Evolutionary conservation across 2,113 vertebrate genomes (phyloP).

Genomic region (Haemorhous mexicanus): DNA sequence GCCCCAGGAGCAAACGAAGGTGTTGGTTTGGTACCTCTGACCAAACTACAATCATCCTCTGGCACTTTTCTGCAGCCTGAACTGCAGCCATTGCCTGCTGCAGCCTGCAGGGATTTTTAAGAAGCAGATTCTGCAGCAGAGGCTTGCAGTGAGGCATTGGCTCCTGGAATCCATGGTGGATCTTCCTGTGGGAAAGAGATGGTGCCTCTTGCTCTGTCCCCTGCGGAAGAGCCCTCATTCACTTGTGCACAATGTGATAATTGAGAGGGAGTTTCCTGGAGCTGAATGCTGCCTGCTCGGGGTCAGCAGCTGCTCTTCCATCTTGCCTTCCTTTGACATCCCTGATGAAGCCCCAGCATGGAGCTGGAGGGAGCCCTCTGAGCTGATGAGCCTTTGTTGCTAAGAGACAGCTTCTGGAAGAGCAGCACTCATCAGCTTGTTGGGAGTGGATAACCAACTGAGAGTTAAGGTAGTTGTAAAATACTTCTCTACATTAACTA

Average conservation of each 20-base stretch:
- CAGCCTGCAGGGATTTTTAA: not conserved
- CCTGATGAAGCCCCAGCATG: not conserved
- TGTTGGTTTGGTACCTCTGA: not conserved
- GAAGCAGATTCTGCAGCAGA: not conserved
- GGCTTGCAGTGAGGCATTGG: not conserved
- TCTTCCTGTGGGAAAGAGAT: constrained; percentile 8
- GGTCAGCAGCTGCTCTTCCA: not conserved
- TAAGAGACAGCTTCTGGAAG: not conserved
- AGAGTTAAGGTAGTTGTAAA: not conserved
- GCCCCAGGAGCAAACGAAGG: rapidly evolving
- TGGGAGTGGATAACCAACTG: not conserved
- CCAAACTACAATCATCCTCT: not conserved
- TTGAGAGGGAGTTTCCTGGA: constrained; percentile 39
- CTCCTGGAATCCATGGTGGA: not conserved
- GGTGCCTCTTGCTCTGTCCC: not conserved
- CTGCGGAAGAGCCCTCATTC: not conserved
- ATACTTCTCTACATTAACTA: constrained; percentile 1
- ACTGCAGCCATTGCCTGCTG: not conserved
- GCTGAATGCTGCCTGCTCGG: not conserved
- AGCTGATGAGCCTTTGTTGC: not conserved
- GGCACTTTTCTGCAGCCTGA: not conserved
- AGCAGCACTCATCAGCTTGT: constrained; percentile 11
- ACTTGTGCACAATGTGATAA: not conserved
- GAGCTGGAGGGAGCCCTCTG: not conserved
- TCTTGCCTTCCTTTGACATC: not conserved